phyloP scores from a whole-genome alignment of 2,113 vertebrate genomes.

The Manacus vitellinus region DNA sequence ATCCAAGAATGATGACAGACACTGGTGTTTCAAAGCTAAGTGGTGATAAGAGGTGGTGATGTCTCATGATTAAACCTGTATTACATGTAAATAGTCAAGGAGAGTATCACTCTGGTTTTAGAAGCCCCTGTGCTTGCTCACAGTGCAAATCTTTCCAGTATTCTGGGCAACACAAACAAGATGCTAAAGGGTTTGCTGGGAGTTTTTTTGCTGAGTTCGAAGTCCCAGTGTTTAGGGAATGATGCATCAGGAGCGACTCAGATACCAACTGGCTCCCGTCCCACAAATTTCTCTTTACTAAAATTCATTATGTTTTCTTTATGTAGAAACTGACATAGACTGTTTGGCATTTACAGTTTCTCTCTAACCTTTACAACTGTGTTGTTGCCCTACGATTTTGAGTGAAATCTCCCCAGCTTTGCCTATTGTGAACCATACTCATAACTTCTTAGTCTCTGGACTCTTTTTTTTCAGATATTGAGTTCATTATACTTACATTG shows the following conservation, averaged over 20 bases:
- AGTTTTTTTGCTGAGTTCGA: not conserved
- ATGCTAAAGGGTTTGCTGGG: not conserved
- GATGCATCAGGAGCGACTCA: not conserved
- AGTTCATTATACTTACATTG: not conserved
- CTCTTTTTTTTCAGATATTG: not conserved
- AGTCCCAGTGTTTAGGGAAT: not conserved
- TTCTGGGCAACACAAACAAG: not conserved
- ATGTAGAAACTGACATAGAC: not conserved
- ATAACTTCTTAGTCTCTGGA: not conserved
- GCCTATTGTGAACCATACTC: not conserved
- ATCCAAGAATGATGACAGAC: not conserved
- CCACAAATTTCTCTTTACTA: not conserved
- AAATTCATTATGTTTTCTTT: not conserved
- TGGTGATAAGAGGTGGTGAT: rapidly evolving
- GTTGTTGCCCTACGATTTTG: not conserved
- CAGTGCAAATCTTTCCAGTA: not conserved
- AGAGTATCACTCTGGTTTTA: not conserved
- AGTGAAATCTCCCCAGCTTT: not conserved
- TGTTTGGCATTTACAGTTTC: not conserved
- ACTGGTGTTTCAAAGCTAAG: not conserved
- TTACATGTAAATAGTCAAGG: not conserved
- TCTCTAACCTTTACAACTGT: not conserved
- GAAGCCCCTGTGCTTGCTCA: not conserved
- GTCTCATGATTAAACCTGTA: not conserved
- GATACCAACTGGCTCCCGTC: rapidly evolving